phyloP scores from a whole-genome alignment of 2,797 vertebrate species.

The Gadopsis marmoratus region DNA sequence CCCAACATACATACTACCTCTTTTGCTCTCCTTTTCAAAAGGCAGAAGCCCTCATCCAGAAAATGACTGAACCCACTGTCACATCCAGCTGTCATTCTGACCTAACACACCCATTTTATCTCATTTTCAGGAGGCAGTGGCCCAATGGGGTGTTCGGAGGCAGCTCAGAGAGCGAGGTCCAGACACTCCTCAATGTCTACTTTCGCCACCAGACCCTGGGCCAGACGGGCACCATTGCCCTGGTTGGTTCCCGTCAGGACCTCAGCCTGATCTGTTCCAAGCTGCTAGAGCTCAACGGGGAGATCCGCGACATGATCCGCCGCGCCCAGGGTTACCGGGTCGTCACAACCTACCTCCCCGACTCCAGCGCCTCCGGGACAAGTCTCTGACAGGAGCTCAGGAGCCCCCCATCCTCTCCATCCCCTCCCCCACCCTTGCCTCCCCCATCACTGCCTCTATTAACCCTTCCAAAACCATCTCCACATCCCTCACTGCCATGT shows the following conservation, averaged over 20 bases:
- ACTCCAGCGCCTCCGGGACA: conserved; percentile 93
- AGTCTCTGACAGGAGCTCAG: conserved; percentile 97
- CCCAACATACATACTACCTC: not conserved
- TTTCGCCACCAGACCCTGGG: conserved; percentile 98
- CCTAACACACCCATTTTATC: not conserved
- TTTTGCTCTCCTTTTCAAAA: not conserved
- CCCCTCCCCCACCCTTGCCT: conserved; percentile 56
- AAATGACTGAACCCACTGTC: not conserved
- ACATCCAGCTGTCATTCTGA: not conserved
- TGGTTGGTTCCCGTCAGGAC: conserved; percentile 97
- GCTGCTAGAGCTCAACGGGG: conserved; percentile 96
- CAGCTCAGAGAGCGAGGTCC: conserved; percentile 94
- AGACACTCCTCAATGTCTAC: conserved; percentile 98
- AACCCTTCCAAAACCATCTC: conserved; percentile 75
- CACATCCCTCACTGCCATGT: conserved; percentile 17
- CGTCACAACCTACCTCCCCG: conserved; percentile 95
- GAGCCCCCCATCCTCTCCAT: conserved; percentile 75
- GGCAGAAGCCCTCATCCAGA: not conserved
- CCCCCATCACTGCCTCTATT: conserved; percentile 57
- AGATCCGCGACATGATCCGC: conserved; percentile 98
- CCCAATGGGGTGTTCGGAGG: conserved; percentile 96
- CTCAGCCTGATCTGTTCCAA: conserved; percentile 95
- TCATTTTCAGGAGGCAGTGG: conserved; percentile 90
- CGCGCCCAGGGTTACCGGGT: conserved; percentile 96
- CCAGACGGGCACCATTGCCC: conserved; percentile 96